Evolutionary conservation across 2,888 invertebrate genomes (phyloP).

Genomic region (Sphinx pinastri): DNA sequence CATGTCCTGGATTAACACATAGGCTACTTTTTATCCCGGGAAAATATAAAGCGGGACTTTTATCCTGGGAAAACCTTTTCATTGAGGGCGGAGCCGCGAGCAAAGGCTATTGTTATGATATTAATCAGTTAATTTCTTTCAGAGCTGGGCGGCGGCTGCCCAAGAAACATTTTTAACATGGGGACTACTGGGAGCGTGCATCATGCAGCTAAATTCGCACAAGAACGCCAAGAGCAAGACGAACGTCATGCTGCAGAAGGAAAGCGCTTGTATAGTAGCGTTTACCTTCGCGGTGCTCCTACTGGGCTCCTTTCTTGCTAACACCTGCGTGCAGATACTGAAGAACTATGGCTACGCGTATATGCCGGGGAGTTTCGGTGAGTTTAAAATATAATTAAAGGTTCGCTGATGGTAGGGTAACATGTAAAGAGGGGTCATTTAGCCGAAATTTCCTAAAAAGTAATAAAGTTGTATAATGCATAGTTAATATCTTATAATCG

Average conservation of each 20-base stretch:
- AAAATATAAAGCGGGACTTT: too few relatives aligned
- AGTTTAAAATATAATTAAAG: constrained; percentile 51
- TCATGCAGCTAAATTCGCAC: constrained; percentile 92
- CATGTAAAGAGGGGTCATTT: too few relatives aligned
- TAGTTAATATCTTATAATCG: too few relatives aligned
- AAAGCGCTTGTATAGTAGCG: constrained; percentile 72
- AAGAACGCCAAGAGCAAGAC: constrained; percentile 87
- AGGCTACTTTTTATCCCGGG: too few relatives aligned
- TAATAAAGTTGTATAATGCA: too few relatives aligned
- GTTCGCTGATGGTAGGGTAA: too few relatives aligned
- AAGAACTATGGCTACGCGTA: constrained; percentile 89
- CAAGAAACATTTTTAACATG: constrained; percentile 95
- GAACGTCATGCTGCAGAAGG: constrained; percentile 71
- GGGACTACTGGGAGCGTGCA: constrained; percentile 92
- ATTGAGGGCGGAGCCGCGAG: too few relatives aligned
- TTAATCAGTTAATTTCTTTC: too few relatives aligned
- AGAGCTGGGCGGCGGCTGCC: constrained; percentile 95
- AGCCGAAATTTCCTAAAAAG: too few relatives aligned
- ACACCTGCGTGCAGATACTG: constrained; percentile 91
- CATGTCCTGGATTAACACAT: too few relatives aligned
- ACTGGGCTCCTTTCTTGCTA: constrained; percentile 91
- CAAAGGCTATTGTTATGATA: too few relatives aligned
- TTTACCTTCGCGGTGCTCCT: constrained; percentile 90
- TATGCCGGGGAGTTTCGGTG: constrained; percentile 93
- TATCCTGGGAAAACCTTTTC: too few relatives aligned